phyloP scores from a whole-genome alignment of 1,140 invertebrate genomes.

The Drosophila subobscura region DNA sequence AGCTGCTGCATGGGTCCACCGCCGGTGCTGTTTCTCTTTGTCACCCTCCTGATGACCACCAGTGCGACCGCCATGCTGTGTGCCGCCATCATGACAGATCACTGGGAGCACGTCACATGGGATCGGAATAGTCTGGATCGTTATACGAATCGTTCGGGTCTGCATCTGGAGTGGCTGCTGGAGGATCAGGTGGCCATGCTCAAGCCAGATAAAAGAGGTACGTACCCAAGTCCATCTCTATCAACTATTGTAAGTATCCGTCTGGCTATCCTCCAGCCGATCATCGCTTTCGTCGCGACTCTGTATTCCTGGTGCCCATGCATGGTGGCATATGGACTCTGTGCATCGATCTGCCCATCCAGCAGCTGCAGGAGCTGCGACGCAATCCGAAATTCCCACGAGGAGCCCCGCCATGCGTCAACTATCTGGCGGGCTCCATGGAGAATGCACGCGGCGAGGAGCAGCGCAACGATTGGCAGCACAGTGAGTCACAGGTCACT shows the following conservation, averaged over 20 bases:
- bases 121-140: conserved; percentile 86
- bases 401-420: conserved; percentile 88
- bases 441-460: conserved; percentile 87
- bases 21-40: conserved; percentile 78
- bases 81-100: conserved; percentile 92
- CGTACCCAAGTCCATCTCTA: background rate
- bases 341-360: conserved; percentile 90
- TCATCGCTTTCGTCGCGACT: conserved; percentile 80
- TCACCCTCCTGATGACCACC: conserved; percentile 84
- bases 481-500: conserved; percentile 87
- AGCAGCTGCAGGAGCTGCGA: conserved; percentile 87
- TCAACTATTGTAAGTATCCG: background rate
- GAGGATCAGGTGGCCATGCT: conserved; percentile 86
- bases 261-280: conserved; percentile 46
- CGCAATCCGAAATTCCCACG: conserved; percentile 87
- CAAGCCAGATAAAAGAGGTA: conserved; percentile 80
- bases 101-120: conserved; percentile 93
- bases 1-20: conserved; percentile 79
- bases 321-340: conserved; percentile 94
- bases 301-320: conserved; percentile 91
- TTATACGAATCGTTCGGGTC: conserved; percentile 84
- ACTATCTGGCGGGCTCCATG: conserved; percentile 89
- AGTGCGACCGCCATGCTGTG: conserved; percentile 91
- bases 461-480: conserved; percentile 91
- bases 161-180: conserved; percentile 86